phyloP scores from a whole-genome alignment of 1,140 invertebrate genomes.

The Achroia grisella region DNA sequence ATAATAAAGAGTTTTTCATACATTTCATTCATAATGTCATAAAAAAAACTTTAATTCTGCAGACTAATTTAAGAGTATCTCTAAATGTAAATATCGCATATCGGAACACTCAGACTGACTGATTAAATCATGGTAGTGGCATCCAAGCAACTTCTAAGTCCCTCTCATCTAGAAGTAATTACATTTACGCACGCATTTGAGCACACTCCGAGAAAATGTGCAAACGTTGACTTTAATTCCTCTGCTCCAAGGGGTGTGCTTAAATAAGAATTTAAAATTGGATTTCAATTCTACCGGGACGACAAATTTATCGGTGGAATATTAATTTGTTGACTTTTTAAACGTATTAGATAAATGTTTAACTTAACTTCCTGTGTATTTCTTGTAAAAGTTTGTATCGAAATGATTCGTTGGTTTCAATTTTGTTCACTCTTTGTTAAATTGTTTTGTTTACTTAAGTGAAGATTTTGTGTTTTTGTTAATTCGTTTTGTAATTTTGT shows the following conservation, averaged over 20 bases:
- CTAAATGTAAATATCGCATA: too few species aligned
- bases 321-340: slow-evolving; percentile 13
- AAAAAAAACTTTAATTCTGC: too few species aligned
- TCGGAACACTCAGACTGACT: slow-evolving; percentile 1
- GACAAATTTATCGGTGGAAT: slow-evolving; percentile 21
- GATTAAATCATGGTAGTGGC: slow-evolving; percentile 29
- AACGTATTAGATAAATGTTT: slow-evolving; percentile 4
- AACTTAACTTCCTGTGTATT: too few species aligned
- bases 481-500: too few species aligned
- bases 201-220: slow-evolving; percentile 26
- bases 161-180: slow-evolving; percentile 31
- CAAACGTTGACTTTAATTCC: slow-evolving; percentile 33
- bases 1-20: too few species aligned
- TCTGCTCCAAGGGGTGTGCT: slow-evolving; percentile 10
- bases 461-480: too few species aligned
- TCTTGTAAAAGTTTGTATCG: too few species aligned
- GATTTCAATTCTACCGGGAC: slow-evolving; percentile 19
- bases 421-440: too few species aligned
- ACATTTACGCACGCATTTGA: slow-evolving; percentile 39
- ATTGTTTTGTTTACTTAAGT: too few species aligned
- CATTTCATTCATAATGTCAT: too few species aligned
- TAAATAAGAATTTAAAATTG: slow-evolving; percentile 36
- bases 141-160: slow-evolving; percentile 23
- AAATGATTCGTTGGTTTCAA: too few species aligned
- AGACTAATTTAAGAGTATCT: too few species aligned